phyloP scores from a whole-genome alignment of 2,888 invertebrate species.

The Papilio protenor region DNA sequence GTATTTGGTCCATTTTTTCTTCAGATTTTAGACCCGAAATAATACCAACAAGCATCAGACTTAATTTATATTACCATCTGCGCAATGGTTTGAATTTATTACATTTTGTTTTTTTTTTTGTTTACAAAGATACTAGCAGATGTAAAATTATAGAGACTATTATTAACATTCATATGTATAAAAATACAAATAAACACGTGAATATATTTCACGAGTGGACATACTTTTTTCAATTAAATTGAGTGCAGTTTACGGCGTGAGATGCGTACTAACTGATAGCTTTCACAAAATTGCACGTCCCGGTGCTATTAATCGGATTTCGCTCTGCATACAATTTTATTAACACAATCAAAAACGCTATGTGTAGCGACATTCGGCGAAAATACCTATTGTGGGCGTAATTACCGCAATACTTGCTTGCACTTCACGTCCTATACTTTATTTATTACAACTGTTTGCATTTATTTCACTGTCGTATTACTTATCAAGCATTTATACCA shows the following conservation, averaged over 20 bases:
- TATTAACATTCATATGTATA: neutral
- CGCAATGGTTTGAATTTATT: neutral
- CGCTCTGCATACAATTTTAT: slow-evolving; percentile 45
- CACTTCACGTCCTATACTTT: slow-evolving; percentile 45
- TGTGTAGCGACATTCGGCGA: slow-evolving; percentile 41
- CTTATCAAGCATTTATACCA: neutral
- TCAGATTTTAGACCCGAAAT: neutral
- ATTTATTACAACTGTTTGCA: slow-evolving; percentile 57
- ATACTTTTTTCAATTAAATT: slow-evolving; percentile 40
- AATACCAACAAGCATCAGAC: too few relatives aligned
- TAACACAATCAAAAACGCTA: slow-evolving; percentile 46
- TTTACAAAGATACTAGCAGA: neutral
- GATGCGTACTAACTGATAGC: slow-evolving; percentile 44
- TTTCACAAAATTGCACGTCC: slow-evolving; percentile 44
- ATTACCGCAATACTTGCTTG: slow-evolving; percentile 47
- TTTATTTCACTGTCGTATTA: slow-evolving; percentile 31
- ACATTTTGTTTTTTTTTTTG: neutral
- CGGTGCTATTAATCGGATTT: slow-evolving; percentile 44
- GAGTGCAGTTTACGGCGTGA: slow-evolving; percentile 40
- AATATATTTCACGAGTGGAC: neutral
- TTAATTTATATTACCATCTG: neutral
- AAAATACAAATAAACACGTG: slow-evolving; percentile 13
- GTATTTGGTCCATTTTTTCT: neutral
- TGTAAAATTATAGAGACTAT: neutral
- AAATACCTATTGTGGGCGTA: slow-evolving; percentile 45